These are phyloP conservation scores for Drosophila cognata DNA, from an alignment of 2,888 invertebrate genomes.

Conservation along the genomic window DNA sequence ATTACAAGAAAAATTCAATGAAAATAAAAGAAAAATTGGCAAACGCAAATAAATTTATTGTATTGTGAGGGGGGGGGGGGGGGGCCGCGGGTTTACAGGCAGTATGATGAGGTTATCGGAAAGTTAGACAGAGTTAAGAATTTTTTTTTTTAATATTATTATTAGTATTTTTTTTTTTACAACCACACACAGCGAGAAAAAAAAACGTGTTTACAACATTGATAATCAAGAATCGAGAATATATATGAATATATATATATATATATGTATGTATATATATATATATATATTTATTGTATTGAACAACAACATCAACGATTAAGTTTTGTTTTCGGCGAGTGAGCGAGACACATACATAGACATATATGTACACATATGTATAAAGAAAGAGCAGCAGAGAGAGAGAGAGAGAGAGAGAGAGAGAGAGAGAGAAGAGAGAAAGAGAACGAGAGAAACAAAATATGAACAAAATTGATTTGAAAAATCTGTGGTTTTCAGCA, in stretches of 20 bases:
- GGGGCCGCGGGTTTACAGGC: constrained; percentile 7
- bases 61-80: not conserved
- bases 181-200: constrained; percentile 40
- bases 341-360: constrained; percentile 22
- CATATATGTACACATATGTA: constrained; percentile 11
- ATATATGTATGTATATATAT: constrained; percentile 3
- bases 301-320: constrained; percentile 30
- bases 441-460: constrained; percentile 42
- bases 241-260: not conserved
- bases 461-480: constrained; percentile 56
- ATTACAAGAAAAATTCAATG: constrained; percentile 15
- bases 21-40: not conserved
- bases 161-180: constrained; percentile 12
- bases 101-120: constrained; percentile 1
- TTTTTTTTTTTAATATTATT: not conserved
- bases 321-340: constrained; percentile 12
- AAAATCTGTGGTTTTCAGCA: constrained; percentile 49
- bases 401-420: constrained; percentile 21
- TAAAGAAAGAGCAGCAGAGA: constrained; percentile 7
- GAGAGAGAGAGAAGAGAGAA: constrained; percentile 29
- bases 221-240: constrained; percentile 30
- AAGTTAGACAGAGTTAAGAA: constrained; percentile 1
- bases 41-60: constrained; percentile 10
- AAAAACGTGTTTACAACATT: constrained; percentile 52
- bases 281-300: constrained; percentile 12